Percentiles rank a stretch among this genome's conserved stretches.
phyloP scores from a whole-genome alignment of 2,888 invertebrate species.

The Platypus cylindrus region DNA sequence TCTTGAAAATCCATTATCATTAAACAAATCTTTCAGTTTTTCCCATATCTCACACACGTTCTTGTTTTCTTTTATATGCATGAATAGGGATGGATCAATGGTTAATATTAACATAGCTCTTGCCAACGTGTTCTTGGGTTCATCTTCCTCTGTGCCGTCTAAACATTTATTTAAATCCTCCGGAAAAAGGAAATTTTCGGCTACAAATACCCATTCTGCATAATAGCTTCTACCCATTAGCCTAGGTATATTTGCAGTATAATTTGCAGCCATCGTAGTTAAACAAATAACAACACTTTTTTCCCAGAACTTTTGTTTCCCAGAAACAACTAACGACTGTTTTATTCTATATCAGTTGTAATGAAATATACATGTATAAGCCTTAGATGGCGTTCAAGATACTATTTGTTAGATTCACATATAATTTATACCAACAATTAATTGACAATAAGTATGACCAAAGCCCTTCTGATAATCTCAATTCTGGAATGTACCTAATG shows the following conservation, averaged over 20 bases:
- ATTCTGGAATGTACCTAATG: no score
- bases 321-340: no score
- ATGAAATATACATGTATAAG: no score
- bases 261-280: not conserved
- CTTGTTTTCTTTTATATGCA: constrained; percentile 7
- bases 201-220: not conserved
- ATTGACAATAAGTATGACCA: no score
- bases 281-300: no score
- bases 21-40: not conserved
- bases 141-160: not conserved
- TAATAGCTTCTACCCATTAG: not conserved
- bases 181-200: constrained; percentile 10
- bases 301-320: no score
- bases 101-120: constrained; percentile 1
- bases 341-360: no score
- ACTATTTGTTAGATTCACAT: no score
- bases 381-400: no score
- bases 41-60: not conserved
- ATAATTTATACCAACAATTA: no score
- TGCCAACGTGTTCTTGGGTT: not conserved
- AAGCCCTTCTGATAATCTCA: no score
- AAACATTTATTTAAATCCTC: constrained; percentile 13
- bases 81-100: constrained; percentile 1
- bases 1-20: not conserved
- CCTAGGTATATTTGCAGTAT: not conserved